Percentiles rank a stretch among this genome's conserved stretches.
phyloP scores from a whole-genome alignment of 2,113 vertebrate genomes.

The Pteropus alecto region DNA sequence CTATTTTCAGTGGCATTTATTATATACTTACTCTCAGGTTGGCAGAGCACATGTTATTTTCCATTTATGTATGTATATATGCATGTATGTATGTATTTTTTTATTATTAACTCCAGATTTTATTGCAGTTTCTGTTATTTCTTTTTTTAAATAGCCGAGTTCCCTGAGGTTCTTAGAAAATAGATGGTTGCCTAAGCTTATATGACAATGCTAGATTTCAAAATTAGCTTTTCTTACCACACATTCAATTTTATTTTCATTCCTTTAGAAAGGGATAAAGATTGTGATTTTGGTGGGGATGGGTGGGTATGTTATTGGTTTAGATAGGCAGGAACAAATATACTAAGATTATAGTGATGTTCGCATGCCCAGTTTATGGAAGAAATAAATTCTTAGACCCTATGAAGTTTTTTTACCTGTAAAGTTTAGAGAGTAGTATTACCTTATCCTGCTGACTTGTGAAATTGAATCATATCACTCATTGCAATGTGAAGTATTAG shows the following conservation, averaged over 20 bases:
- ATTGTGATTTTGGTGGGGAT: not conserved
- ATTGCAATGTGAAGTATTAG: not conserved
- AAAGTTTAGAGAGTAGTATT: not conserved
- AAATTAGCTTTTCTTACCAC: not conserved
- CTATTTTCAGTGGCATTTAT: conserved; percentile 7
- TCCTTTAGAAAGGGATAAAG: not conserved
- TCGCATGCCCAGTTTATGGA: not conserved
- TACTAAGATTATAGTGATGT: not conserved
- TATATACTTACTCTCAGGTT: not conserved
- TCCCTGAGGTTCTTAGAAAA: not conserved
- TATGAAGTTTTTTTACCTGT: not conserved
- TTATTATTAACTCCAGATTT: not conserved
- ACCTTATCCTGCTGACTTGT: not conserved
- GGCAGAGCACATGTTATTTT: not conserved
- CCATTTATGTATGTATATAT: not conserved
- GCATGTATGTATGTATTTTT: not conserved
- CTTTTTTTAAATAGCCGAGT: not conserved
- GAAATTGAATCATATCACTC: not conserved
- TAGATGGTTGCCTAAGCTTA: not conserved
- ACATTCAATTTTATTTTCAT: not conserved
- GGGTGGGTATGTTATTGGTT: not conserved
- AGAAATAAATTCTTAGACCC: not conserved
- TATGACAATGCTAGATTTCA: not conserved
- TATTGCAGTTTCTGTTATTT: not conserved
- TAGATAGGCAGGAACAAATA: not conserved